phyloP scores from a whole-genome alignment of 2,113 vertebrate species.

The Microtus ochrogaster region DNA sequence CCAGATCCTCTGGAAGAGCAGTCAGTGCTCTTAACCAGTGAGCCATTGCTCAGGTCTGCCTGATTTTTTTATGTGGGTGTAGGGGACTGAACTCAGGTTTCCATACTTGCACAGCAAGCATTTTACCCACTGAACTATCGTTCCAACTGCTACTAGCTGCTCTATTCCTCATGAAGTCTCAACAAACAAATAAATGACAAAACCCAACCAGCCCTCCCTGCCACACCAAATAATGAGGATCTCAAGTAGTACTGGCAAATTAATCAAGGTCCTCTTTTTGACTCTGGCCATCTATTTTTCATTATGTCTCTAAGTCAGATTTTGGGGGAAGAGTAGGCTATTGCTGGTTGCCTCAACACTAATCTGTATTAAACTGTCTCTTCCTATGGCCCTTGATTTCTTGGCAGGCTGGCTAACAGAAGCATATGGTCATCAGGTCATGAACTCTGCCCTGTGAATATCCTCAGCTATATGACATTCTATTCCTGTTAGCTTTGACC shows the following conservation, averaged over 20 bases:
- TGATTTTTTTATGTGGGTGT: not conserved
- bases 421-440: not conserved
- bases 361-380: not conserved
- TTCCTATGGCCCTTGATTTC: not conserved
- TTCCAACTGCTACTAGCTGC: not conserved
- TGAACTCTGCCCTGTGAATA: not conserved
- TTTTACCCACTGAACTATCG: not conserved
- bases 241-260: not conserved
- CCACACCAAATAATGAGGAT: not conserved
- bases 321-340: not conserved
- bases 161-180: not conserved
- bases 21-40: not conserved
- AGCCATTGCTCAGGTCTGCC: not conserved
- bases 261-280: not conserved
- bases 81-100: not conserved
- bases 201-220: not conserved
- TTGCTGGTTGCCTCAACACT: not conserved
- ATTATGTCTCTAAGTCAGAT: not conserved
- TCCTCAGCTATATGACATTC: not conserved
- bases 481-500: not conserved
- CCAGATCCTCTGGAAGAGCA: not conserved
- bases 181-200: not conserved
- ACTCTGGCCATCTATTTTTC: conserved; percentile 14
- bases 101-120: not conserved
- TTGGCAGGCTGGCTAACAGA: not conserved